These are phyloP conservation scores for Triplophysa rosa DNA, from an alignment of 2,113 vertebrate genomes.

Conservation along the genomic window DNA sequence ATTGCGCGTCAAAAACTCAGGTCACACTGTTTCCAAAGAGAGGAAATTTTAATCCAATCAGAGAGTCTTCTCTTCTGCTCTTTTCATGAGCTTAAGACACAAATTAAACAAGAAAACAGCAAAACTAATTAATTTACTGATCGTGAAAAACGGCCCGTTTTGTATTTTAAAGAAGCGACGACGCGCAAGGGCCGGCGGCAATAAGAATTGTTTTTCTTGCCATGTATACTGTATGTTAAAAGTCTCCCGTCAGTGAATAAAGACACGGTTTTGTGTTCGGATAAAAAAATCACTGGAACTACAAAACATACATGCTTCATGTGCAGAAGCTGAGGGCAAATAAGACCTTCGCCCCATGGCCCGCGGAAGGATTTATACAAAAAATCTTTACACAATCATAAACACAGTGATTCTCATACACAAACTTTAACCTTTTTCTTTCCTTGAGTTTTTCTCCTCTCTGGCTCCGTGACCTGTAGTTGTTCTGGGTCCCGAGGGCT, in stretches of 20 bases:
- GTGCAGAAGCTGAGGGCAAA: neutral
- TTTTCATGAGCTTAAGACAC: constrained; percentile 74
- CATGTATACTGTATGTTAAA: constrained; percentile 50
- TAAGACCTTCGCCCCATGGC: neutral
- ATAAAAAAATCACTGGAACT: constrained; percentile 4
- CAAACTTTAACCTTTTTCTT: constrained; percentile 31
- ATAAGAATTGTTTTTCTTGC: constrained; percentile 55
- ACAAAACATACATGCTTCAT: neutral
- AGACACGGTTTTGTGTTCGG: constrained; percentile 9
- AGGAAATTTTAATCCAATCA: constrained; percentile 74
- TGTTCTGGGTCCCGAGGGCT: constrained; percentile 69
- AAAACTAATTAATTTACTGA: constrained; percentile 75
- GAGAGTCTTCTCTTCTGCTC: constrained; percentile 60
- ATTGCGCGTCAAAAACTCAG: constrained; percentile 72
- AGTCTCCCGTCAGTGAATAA: constrained; percentile 46
- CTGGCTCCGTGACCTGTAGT: constrained; percentile 65
- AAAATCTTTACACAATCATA: constrained; percentile 3
- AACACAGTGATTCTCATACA: constrained; percentile 16
- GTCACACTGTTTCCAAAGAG: constrained; percentile 76
- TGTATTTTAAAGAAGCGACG: constrained; percentile 62
- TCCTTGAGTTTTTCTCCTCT: constrained; percentile 31
- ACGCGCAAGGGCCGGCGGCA: constrained; percentile 56
- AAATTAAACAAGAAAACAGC: constrained; percentile 64
- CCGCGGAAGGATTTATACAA: neutral
- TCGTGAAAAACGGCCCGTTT: constrained; percentile 58